Percentiles rank a stretch among this genome's conserved stretches.
These are phyloP conservation scores for Tipula confusa DNA, from an alignment of 2,888 invertebrate genomes.

Conservation along the genomic window DNA sequence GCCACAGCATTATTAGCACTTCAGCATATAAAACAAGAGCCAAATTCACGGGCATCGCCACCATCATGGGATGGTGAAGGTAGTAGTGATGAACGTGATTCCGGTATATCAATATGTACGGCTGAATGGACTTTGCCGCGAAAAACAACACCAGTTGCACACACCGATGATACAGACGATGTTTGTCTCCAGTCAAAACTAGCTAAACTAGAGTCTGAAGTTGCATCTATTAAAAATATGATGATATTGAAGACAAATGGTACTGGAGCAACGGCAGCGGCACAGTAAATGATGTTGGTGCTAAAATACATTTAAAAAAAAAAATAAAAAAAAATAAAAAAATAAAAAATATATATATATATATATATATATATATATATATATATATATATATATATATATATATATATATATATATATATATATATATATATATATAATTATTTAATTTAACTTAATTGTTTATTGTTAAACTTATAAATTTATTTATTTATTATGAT, in stretches of 20 bases:
- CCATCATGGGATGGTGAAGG: slow-evolving; percentile 83
- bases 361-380: neutral
- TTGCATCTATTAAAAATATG: slow-evolving; percentile 81
- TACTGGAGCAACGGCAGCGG: slow-evolving; percentile 39
- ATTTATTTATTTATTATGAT: neutral
- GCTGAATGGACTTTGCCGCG: slow-evolving; percentile 46
- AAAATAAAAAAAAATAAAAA: too few relatives aligned
- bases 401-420: neutral
- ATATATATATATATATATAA: neutral
- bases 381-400: neutral
- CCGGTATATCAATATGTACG: slow-evolving; percentile 73
- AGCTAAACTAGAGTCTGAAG: slow-evolving; percentile 83
- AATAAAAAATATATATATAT: neutral
- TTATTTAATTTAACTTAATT: neutral
- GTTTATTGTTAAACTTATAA: neutral
- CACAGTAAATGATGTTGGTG: neutral
- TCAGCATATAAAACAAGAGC: slow-evolving; percentile 83
- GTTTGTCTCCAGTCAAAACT: slow-evolving; percentile 79
- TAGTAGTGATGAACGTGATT: slow-evolving; percentile 85
- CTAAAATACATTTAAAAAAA: too few relatives aligned
- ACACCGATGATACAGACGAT: slow-evolving; percentile 52
- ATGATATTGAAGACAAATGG: slow-evolving; percentile 59
- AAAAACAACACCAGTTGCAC: slow-evolving; percentile 37
- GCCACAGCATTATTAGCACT: slow-evolving; percentile 74
- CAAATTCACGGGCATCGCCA: slow-evolving; percentile 71